A percentile compares a stretch with the other conserved stretches of the same genome.
Evolutionary conservation across 2,888 invertebrate species (phyloP).

Genomic region (Pseudococcus longispinus): DNA sequence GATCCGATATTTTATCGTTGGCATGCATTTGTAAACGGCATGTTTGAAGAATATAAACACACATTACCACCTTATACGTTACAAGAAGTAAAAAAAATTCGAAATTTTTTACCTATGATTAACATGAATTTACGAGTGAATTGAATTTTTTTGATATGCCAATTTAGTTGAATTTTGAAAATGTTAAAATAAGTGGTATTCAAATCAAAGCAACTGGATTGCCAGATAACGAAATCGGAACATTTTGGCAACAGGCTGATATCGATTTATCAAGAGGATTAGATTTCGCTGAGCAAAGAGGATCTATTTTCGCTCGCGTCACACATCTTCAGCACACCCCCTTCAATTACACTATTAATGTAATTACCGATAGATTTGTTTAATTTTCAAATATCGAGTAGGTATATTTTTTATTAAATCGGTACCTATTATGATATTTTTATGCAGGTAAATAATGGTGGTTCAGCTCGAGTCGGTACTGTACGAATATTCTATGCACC

Average conservation of each 20-base stretch:
- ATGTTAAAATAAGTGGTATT: slow-evolving; percentile 70
- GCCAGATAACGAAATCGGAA: slow-evolving; percentile 68
- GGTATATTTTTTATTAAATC: not conserved
- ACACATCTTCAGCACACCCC: slow-evolving; percentile 80
- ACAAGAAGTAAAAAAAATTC: slow-evolving; percentile 64
- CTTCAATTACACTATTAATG: slow-evolving; percentile 70
- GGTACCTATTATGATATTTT: not conserved
- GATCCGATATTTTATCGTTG: slow-evolving; percentile 87
- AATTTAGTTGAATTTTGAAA: slow-evolving; percentile 71
- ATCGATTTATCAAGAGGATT: slow-evolving; percentile 80
- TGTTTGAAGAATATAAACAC: slow-evolving; percentile 78
- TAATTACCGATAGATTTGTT: slow-evolving; percentile 61
- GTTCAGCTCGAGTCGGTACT: slow-evolving; percentile 68
- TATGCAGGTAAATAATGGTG: slow-evolving; percentile 60
- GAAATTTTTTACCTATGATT: no score
- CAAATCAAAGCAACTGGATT: slow-evolving; percentile 67
- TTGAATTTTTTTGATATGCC: slow-evolving; percentile 9
- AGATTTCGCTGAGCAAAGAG: slow-evolving; percentile 78
- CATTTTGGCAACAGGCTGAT: slow-evolving; percentile 82
- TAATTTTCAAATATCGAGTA: not conserved
- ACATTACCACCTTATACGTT: slow-evolving; percentile 72
- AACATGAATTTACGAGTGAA: not conserved
- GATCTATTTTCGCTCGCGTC: slow-evolving; percentile 75
- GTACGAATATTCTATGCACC: slow-evolving; percentile 76
- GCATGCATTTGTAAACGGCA: slow-evolving; percentile 80